Evolutionary conservation across 2,888 invertebrate species (phyloP), one percentile per base, ranked within the genome.

Genomic region (Drosophila limbata): DNA sequence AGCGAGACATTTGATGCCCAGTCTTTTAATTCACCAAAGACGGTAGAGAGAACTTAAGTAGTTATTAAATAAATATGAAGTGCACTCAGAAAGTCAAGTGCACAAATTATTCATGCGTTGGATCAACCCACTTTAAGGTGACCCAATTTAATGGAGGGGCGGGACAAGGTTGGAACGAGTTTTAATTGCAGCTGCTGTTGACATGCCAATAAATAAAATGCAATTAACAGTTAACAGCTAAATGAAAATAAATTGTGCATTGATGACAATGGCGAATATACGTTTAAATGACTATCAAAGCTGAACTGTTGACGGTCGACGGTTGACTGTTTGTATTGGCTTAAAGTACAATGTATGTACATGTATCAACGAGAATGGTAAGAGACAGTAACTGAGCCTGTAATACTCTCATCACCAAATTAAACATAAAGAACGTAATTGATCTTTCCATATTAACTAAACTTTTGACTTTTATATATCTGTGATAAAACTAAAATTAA

Each of bases 191-290:
- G 67, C 84, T 83, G 85, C 77, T 69, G 88, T 84, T 85, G 88
- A 88, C 85, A 84, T 69, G 80, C 81, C 86, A 85, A 88, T 85
- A 88, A 85, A 85, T 85, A 84, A 85, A 85, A 81, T 81, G 84
- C 85, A 88, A 79, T 88, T 88, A 84, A 87, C 85, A 77, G 72
- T 69, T 70, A 57, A 66, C 68, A 65, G 71, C 68, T 53, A 83
- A 84, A 79, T 85, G 79, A 81, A 84, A 84, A 84, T 87, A 82
- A 87, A 87, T 84, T 84, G 81, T 77, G 79, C 71, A 77, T 74
- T 81, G 86, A 79, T 73, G 77, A 65, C 75, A 50, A 51, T 45
- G 68, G 57, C 68, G 79, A 77, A 79, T 79, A 67, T 66, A 48
- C 57, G 44, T 55, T 51, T 61, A 65, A 69, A 66, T 57, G 40